Evolutionary conservation across 2,888 invertebrate species (phyloP), one percentile per base, ranked within the genome.

Genomic region (Baronia brevicornis): DNA sequence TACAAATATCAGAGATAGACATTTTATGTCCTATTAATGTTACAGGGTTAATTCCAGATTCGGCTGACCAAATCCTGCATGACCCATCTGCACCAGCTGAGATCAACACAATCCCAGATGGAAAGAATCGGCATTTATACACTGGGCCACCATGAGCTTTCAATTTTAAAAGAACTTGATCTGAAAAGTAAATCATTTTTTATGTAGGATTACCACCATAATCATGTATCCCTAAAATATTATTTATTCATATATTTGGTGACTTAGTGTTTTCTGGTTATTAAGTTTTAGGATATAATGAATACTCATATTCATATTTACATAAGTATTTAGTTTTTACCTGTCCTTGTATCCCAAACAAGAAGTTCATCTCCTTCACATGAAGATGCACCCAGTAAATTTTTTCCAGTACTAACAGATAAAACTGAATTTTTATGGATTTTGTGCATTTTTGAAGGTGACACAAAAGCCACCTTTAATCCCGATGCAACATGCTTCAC

Each of bases 61-160:
- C 89, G 0, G 89, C 89, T 28, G 89, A 89, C 91, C 91, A 92
- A 35, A 92, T 85, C 58, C 88, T 88, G 20, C 90, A 68, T 20
- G 86, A 85, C 51, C 90, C 88, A 69, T 92, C 92, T 17, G 90
- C 88, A 5, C 91, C 91, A 11, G 88, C 89, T 22, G 88, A 87
- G 28, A 92, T 58, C 1, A 89, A 68, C 1, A 91, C 91, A 32
- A 88, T 58, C 1, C 90, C 91, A 7, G 91, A 91, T 13, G 91
- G 92, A 49, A 92, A 92, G 57, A 90, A 90, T 33, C 79, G 72
- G 55, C 89, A 89, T 38, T 84, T 86, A 64, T 91, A 90, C 3
- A 90, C 86, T 40, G 91, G 90, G 26, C 89, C 89, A 12, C 86
- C 74, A 66, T 92, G 92, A 0, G 91, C 91, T 44, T 84, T 74